Base-by-base conservation (phyloP, 2,113 vertebrate genomes). In the Caretta caretta region DNA sequence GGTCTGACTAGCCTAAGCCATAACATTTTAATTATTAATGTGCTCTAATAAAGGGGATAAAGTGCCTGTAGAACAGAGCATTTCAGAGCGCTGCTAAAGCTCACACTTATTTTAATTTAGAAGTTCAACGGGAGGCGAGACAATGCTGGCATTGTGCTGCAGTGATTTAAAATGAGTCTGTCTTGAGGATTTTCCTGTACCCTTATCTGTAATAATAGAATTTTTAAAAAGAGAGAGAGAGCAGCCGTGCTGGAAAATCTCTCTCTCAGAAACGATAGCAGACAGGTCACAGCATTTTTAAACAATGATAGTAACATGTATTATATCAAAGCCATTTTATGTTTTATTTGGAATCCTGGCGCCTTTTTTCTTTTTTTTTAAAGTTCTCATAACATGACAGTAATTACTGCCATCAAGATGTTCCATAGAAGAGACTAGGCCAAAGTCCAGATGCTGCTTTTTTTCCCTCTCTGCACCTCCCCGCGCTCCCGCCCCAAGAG, bases 381-480 rank as follows among this genome's bases (percentile, higher is more conserved):
- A 98, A 98, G 98, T 98, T 99, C 98, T 98, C 97, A 98, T 97
- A 98, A 99, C 98, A 99, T 99, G 99, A 99, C 99, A 99, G 99
- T 99, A 99, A 99, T 99, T 99, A 99, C 97, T 99, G 98, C 98
- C 99, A 99, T 99, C 99, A 99, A 99, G 99, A 99, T 99, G 99
- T 98, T 99, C 96, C 98, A 98, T 98, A 97, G 98, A 98, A 99
- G 98, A 99, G 98, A 97, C 95, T 94, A 94, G 96, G 97, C 98
- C 98, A 98, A 97, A 97, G 88, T 94, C 96, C 98, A 98, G 98
- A 98, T 98, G 97, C 99, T 98, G 98, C 97, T 98, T 98, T 98
- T 98, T 98, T 97, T 99, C 93, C 78, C 90, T 84, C 62, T 84
- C 88, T 84, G 84, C 98, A 97, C 91, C 92, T 95, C 98, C 86